A percentile compares a stretch with the other conserved stretches of the same genome.
Conservation (phyloP, 2,888 invertebrate species). For the Ypsolopha scabrella region DNA sequence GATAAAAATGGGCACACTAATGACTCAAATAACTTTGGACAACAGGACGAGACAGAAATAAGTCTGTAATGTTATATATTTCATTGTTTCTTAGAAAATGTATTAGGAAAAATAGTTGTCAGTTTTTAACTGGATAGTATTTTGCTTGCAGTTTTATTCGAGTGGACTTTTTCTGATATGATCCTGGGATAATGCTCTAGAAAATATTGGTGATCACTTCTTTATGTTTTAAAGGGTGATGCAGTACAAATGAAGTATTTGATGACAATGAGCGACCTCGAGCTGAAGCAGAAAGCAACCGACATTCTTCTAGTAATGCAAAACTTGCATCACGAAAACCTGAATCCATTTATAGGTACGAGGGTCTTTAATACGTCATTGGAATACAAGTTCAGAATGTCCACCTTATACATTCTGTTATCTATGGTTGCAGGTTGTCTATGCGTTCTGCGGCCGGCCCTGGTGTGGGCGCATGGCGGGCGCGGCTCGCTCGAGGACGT, state of each 20-base stretch:
- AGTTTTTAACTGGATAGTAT: too few relatives aligned
- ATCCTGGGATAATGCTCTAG: too few relatives aligned
- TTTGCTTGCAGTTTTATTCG: too few relatives aligned
- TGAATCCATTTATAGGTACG: conserved; percentile 85
- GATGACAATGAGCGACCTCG: conserved; percentile 70
- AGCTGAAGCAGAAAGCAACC: conserved; percentile 84
- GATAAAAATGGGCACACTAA: too few relatives aligned
- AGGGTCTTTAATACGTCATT: background rate
- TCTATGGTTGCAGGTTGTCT: conserved; percentile 72
- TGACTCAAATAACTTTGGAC: too few relatives aligned
- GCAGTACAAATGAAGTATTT: conserved; percentile 89
- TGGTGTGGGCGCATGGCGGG: conserved; percentile 90
- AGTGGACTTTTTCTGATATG: too few relatives aligned
- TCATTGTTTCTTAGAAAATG: too few relatives aligned
- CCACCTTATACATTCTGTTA: background rate
- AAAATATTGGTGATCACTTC: background rate
- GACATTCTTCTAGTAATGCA: conserved; percentile 84
- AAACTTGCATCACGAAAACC: conserved; percentile 89
- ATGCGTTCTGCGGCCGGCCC: conserved; percentile 82
- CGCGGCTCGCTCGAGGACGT: conserved; percentile 91
- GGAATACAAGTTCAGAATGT: background rate
- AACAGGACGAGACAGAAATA: too few relatives aligned
- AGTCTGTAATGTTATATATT: too few relatives aligned
- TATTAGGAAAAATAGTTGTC: too few relatives aligned
- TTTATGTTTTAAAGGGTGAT: conserved; percentile 77